phyloP scores from a whole-genome alignment of 2,113 vertebrate species.

The Misgurnus mizolepis region DNA sequence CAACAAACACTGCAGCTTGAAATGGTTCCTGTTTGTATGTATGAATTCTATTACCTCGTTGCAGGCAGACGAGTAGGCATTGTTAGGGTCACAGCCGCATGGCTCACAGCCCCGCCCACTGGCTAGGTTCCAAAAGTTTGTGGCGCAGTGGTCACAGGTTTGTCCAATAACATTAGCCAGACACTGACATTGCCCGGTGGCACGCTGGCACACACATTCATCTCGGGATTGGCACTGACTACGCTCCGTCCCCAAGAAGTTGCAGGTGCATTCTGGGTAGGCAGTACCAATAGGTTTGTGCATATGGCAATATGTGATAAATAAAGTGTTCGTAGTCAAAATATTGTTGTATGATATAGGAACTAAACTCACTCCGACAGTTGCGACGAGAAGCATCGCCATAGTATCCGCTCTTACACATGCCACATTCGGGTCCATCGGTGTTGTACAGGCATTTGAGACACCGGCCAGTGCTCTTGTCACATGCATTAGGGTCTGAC shows the following conservation, averaged over 20 bases:
- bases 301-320: background rate
- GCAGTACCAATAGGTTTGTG: background rate
- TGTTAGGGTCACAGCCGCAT: conserved; percentile 85
- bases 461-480: conserved; percentile 83
- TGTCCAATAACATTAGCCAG: conserved; percentile 84
- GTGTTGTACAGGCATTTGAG: conserved; percentile 90
- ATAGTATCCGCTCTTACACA: conserved; percentile 84
- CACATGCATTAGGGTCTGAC: conserved; percentile 81
- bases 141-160: conserved; percentile 87
- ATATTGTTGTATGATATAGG: background rate
- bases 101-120: conserved; percentile 83
- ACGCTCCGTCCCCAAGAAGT: conserved; percentile 82
- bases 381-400: conserved; percentile 86
- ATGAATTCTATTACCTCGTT: conserved; percentile 82
- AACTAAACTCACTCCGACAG: conserved; percentile 85
- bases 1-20: no score
- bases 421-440: conserved; percentile 81
- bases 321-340: background rate
- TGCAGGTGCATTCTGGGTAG: conserved; percentile 87
- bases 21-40: background rate
- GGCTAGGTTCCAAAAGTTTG: conserved; percentile 92
- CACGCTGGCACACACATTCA: conserved; percentile 83
- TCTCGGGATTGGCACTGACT: conserved; percentile 81
- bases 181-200: conserved; percentile 89
- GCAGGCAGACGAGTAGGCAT: conserved; percentile 81